Base-by-base conservation (phyloP, 2,113 vertebrate species). In the Megaceryle torquata region DNA sequence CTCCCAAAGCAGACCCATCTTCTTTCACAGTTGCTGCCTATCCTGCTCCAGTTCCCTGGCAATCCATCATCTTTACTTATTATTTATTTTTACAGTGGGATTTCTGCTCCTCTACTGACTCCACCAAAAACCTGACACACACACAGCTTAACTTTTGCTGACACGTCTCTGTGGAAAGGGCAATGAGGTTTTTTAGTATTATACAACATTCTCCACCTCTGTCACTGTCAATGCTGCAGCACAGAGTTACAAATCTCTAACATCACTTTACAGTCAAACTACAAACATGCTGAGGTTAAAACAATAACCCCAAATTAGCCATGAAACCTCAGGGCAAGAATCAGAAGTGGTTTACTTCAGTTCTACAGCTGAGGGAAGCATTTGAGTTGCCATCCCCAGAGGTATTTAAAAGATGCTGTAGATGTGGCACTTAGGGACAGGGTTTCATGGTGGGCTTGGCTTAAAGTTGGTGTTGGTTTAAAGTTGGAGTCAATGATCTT, bases 401-500 rank as follows among this genome's bases (percentile, higher is more conserved):
- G 15, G 24, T 26, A 60, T 60, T 60, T 60, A 35, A 63, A 63
- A 39, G 35, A 39, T 16, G 44, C 10, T 28, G 35, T 63, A 63
- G 25, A 28, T 28, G 25, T 63, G 35, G 60, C 37, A 39, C 24
- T 63, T 17, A 26, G 60, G 35, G 64, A 46, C 21, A 37, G 1
- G 17, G 21, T 28, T 78, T 51, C 69, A 15, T 43, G 63, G 25
- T 35, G 13, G 44, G 25, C 44, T 65, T 43, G 39, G 39, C 43
- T 37, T 37, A 37, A 37, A 37, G 37, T 37, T 37, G 24, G 64
- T 33, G 43, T 21, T 67, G 13, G 22, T 63, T 54, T 8, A n/a
- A 0, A 1, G 20, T 17, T 43, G 53, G 53, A 43, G 8, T 50
- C 1, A 1, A 60, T 31, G 15, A 44, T 56, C 39, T 63, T 41